A percentile compares a stretch with the other conserved stretches of the same genome.
These are phyloP conservation scores for Leptopterna dolabrata DNA, from an alignment of 2,888 invertebrate species.

Conservation along the genomic window DNA sequence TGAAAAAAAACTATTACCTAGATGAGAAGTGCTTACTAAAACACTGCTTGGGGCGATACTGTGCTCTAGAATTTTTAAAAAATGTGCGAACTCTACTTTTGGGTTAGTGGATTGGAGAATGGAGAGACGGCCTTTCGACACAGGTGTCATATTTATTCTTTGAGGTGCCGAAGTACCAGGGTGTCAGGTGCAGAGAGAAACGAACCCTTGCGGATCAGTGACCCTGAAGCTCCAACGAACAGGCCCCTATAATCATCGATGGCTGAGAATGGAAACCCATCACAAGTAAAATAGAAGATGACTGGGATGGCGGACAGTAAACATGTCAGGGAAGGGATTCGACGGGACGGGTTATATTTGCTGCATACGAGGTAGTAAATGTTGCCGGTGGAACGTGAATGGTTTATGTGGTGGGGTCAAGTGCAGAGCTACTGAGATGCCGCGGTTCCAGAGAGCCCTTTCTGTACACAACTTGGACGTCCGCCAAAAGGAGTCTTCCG, in stretches of 20 bases:
- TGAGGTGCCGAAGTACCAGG: not conserved
- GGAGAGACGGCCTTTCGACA: too few species aligned
- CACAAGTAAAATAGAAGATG: not conserved
- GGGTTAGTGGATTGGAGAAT: too few species aligned
- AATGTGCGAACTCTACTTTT: too few species aligned
- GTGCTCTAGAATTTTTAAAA: too few species aligned
- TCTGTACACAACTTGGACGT: not conserved
- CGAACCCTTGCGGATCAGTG: not conserved
- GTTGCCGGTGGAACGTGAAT: constrained; percentile 30
- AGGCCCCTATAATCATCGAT: not conserved
- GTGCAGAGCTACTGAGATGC: constrained; percentile 1
- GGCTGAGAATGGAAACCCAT: not conserved
- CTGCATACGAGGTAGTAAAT: constrained; percentile 22
- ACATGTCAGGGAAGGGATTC: not conserved
- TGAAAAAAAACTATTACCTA: too few species aligned
- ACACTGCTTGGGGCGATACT: too few species aligned
- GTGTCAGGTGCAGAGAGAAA: not conserved
- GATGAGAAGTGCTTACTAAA: too few species aligned
- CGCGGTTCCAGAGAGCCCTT: not conserved
- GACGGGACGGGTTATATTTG: constrained; percentile 10
- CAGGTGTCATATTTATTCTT: too few species aligned
- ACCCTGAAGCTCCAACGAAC: not conserved
- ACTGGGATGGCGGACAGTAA: not conserved
- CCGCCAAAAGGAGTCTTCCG: not conserved
- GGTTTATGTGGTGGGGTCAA: constrained; percentile 39